Evolutionary conservation across 2,888 invertebrate genomes (phyloP).

Genomic region (Philonicus albiceps): DNA sequence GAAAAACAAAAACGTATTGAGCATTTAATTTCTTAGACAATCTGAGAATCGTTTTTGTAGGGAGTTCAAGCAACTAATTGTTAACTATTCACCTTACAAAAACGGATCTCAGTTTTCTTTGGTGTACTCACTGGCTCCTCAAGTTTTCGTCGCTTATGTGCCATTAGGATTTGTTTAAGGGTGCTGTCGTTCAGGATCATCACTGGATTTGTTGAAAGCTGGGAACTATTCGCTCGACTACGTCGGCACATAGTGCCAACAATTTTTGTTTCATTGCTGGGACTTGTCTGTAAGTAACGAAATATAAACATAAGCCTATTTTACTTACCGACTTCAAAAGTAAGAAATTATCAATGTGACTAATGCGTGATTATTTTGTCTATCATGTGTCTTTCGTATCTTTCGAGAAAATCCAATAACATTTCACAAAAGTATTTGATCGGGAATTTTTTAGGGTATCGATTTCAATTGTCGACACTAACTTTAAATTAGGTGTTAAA

Average conservation of each 20-base stretch:
- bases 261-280: slow-evolving; percentile 61
- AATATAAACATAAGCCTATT: neutral
- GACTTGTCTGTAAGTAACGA: slow-evolving; percentile 50
- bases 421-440: too few species aligned
- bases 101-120: neutral
- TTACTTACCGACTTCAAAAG: too few species aligned
- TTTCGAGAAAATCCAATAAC: too few species aligned
- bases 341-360: too few species aligned
- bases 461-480: too few species aligned
- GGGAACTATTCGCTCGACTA: slow-evolving; percentile 3
- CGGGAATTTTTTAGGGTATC: too few species aligned
- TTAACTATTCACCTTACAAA: neutral
- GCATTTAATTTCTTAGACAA: neutral
- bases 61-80: neutral
- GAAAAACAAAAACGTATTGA: slow-evolving; percentile 50
- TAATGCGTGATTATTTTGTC: too few species aligned
- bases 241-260: slow-evolving; percentile 61
- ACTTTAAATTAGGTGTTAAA: too few species aligned
- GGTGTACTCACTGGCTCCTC: slow-evolving; percentile 70
- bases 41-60: neutral
- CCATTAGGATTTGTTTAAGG: slow-evolving; percentile 71
- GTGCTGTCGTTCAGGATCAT: slow-evolving; percentile 54
- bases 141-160: slow-evolving; percentile 75
- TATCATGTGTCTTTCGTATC: too few species aligned
- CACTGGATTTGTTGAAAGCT: neutral